Evolutionary conservation across 2,113 vertebrate genomes (phyloP), one percentile per base, ranked within the genome.

Genomic region (Aphyosemion australe): DNA sequence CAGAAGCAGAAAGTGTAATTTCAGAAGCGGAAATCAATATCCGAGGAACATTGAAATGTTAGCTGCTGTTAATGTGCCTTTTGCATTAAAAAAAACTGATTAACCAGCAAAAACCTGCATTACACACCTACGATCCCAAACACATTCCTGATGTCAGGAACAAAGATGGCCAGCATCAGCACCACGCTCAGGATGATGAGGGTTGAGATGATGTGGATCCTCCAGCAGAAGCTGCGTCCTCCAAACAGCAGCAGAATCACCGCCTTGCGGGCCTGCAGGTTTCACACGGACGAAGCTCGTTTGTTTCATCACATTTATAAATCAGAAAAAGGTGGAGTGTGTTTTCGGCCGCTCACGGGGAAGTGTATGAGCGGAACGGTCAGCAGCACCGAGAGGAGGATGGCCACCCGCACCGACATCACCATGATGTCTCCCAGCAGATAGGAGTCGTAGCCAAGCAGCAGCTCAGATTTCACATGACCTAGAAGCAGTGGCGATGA

Each of bases 351-450:
- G 95, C 96, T 95, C 84, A 99, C 97, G 20, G 97, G 96, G 83
- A 99, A 99, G 74, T 97, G 94, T 85, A 98, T 97, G 2, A 99
- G 93, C 1, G 97, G 97, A 3, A 98, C 94, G 1, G 96, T 96
- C 68, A 97, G 67, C 75, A 98, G 80, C 84, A 99, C 95, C 9
- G 96, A 89, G 26, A 94, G 78, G 1, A 98, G 92, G 47, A 98
- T 93, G 74, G 94, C 93, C n/a, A 95, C 69, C 65, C 94, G 94
- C 56, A 98, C 96, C 12, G 90, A 89, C 89, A 93, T 90, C 83
- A 98, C 84, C 80, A 94, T n/a, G 52, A 80, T 71, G 76, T 99
- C 96, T 1, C 70, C 93, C 0, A 94, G 94, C 74, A 96, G 74
- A 82, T 94, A 95, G 18, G 20, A 66, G 68, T 91, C 93, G 56